Percentiles rank a stretch among this genome's conserved stretches.
Conservation (phyloP, 2,797 vertebrate species). For the Cynodonichthys magdalenae region DNA sequence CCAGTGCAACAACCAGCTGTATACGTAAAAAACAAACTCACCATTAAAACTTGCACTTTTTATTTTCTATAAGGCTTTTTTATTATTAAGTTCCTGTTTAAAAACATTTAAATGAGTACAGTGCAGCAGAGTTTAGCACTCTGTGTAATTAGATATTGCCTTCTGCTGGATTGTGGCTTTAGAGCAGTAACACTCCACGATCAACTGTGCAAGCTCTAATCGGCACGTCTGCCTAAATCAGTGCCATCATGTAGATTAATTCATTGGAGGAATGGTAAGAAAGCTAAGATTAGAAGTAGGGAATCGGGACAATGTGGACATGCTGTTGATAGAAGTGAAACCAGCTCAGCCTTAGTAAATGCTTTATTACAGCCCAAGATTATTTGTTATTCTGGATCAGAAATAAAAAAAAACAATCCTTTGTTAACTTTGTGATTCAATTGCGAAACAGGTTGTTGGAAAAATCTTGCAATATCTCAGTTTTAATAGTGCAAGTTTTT, state of each 20-base stretch:
- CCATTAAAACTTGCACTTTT: slow-evolving; percentile 42
- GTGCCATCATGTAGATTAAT: slow-evolving; percentile 69
- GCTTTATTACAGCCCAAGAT: not conserved
- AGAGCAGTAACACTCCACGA: slow-evolving; percentile 45
- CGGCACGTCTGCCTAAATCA: slow-evolving; percentile 72
- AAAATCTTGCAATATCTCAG: not conserved
- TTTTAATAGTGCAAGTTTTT: not conserved
- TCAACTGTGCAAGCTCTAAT: slow-evolving; percentile 71
- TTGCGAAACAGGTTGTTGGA: not conserved
- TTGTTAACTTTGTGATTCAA: slow-evolving; percentile 1
- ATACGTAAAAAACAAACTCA: slow-evolving; percentile 47
- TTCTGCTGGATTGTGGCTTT: slow-evolving; percentile 60
- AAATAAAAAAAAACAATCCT: not conserved
- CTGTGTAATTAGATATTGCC: slow-evolving; percentile 69
- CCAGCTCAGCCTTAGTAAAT: slow-evolving; percentile 34
- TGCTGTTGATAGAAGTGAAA: slow-evolving; percentile 24
- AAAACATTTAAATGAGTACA: slow-evolving; percentile 37
- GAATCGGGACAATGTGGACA: slow-evolving; percentile 68
- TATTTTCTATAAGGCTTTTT: slow-evolving; percentile 24
- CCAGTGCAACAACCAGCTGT: slow-evolving; percentile 57
- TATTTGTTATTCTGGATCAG: not conserved
- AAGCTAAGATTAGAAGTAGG: slow-evolving; percentile 72
- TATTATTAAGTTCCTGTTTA: slow-evolving; percentile 17
- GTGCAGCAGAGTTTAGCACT: slow-evolving; percentile 44
- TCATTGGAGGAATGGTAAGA: slow-evolving; percentile 66